Percentiles rank a stretch among this genome's conserved stretches.
Evolutionary conservation across 2,113 vertebrate species (phyloP).

Genomic region (Pholis gunnellus): DNA sequence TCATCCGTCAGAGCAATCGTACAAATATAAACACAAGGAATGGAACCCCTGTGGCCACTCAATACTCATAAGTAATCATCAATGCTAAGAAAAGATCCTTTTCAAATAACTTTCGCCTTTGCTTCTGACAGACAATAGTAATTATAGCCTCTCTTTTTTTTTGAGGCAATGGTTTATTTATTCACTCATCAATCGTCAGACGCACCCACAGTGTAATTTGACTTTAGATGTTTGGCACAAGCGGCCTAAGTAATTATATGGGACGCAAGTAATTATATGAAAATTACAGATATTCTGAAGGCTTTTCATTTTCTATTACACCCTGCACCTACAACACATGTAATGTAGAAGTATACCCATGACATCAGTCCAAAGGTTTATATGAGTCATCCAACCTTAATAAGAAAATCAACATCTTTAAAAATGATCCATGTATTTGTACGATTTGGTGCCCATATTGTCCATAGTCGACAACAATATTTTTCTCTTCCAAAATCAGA

Average conservation of each 20-base stretch:
- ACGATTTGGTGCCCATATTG: no score
- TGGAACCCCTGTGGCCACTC: not conserved
- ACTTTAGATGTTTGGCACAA: not conserved
- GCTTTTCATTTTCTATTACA: not conserved
- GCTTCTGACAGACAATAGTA: not conserved
- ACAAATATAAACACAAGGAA: not conserved
- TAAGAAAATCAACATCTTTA: not conserved
- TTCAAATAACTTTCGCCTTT: not conserved
- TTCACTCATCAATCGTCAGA: not conserved
- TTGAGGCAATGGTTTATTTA: not conserved
- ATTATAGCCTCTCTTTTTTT: not conserved
- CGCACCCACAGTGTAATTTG: not conserved
- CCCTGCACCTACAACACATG: not conserved
- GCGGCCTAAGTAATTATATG: no score
- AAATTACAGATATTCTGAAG: not conserved
- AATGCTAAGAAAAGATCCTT: not conserved
- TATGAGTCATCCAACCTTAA: not conserved
- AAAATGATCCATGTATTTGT: no score
- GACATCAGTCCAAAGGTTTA: not conserved
- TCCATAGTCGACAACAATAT: no score
- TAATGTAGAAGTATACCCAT: not conserved
- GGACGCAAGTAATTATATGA: not conserved
- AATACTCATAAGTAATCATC: not conserved
- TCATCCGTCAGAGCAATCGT: not conserved
- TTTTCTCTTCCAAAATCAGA: no score